These are phyloP conservation scores for Puntigrus tetrazona DNA, from an alignment of 2,113 vertebrate genomes.

Conservation along the genomic window DNA sequence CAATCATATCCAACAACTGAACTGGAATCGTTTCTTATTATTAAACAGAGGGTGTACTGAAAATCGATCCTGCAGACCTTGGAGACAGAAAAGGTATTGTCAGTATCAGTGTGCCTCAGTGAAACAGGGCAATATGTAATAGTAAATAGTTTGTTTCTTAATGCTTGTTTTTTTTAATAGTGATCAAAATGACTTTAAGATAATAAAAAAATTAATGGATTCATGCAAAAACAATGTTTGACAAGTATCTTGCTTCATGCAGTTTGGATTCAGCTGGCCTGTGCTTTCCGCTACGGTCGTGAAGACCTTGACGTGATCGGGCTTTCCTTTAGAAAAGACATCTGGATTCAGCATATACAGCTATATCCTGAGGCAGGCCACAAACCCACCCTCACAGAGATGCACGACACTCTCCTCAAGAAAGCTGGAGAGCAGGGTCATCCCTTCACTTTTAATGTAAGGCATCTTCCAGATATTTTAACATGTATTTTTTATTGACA, in stretches of 20 bases:
- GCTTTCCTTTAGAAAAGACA: slow-evolving; percentile 78
- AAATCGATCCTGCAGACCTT: slow-evolving; percentile 69
- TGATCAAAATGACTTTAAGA: background rate
- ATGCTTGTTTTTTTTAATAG: too few species aligned
- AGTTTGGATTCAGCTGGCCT: slow-evolving; percentile 76
- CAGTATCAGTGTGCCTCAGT: background rate
- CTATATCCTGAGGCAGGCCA: slow-evolving; percentile 65
- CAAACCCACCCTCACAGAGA: slow-evolving; percentile 63
- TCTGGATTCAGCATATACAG: slow-evolving; percentile 70
- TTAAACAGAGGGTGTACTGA: slow-evolving; percentile 71
- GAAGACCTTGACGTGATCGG: slow-evolving; percentile 79
- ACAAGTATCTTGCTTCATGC: background rate
- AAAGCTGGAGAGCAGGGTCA: slow-evolving; percentile 72
- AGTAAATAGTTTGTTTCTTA: too few species aligned
- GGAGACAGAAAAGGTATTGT: slow-evolving; percentile 73
- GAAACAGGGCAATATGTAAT: background rate
- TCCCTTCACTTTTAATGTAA: slow-evolving; percentile 72
- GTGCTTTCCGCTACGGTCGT: slow-evolving; percentile 78
- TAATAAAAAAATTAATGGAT: background rate
- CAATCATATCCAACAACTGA: background rate
- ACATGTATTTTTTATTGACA: too few species aligned
- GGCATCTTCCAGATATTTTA: background rate
- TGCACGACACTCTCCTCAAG: slow-evolving; percentile 75
- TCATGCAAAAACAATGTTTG: background rate
- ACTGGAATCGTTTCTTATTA: background rate